These are phyloP conservation scores for Perdita meconis DNA, from an alignment of 2,888 invertebrate species.

Conservation along the genomic window DNA sequence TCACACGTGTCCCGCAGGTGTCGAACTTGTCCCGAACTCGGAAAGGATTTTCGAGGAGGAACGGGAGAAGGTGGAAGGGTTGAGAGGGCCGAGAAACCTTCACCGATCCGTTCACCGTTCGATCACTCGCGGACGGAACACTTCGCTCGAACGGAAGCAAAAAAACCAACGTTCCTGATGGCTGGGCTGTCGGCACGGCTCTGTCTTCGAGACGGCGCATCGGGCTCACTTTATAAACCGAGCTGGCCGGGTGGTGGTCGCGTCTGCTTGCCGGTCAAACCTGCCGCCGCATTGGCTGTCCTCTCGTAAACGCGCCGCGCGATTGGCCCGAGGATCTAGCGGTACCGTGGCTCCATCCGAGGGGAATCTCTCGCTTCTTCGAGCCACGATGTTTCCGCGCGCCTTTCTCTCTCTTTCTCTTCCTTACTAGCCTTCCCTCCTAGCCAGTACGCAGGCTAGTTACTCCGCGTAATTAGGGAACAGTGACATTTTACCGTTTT, in stretches of 20 bases:
- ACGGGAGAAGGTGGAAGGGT: neutral
- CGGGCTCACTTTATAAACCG: conserved; percentile 83
- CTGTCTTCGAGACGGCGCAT: conserved; percentile 82
- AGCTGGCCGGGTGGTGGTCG: conserved; percentile 73
- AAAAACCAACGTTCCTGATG: conserved; percentile 78
- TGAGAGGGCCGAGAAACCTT: conserved; percentile 25
- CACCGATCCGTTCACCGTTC: conserved; percentile 51
- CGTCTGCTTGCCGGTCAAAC: conserved; percentile 71
- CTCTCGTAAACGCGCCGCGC: conserved; percentile 66
- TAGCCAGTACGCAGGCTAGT: conserved; percentile 64
- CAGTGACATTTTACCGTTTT: conserved; percentile 82
- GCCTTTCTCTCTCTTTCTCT: conserved; percentile 25
- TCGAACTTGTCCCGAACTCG: conserved; percentile 39
- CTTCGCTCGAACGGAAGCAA: conserved; percentile 20
- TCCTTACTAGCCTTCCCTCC: conserved; percentile 27
- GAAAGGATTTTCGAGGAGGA: conserved; percentile 10
- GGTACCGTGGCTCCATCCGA: conserved; percentile 71
- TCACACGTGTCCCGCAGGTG: conserved; percentile 48
- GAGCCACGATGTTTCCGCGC: conserved; percentile 52
- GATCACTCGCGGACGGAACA: conserved; percentile 73
- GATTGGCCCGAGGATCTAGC: conserved; percentile 71
- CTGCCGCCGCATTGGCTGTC: conserved; percentile 73
- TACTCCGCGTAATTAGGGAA: conserved; percentile 79
- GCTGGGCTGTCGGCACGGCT: conserved; percentile 83
- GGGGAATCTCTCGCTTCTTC: conserved; percentile 53